These are phyloP conservation scores for Periparus ater DNA, from an alignment of 2,797 vertebrate species.

Conservation along the genomic window DNA sequence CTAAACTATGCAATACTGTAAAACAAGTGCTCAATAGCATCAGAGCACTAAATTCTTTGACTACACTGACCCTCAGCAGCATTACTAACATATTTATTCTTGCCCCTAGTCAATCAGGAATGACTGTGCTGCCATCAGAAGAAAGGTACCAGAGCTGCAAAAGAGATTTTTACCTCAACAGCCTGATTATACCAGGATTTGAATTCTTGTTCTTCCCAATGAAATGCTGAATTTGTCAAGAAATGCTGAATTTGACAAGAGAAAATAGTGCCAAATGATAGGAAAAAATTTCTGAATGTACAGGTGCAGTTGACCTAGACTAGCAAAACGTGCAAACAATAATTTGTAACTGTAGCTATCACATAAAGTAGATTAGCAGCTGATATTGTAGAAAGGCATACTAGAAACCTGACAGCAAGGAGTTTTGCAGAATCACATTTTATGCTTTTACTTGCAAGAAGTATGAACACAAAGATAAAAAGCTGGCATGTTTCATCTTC, in stretches of 20 bases:
- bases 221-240: not conserved
- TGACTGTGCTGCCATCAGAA: not conserved
- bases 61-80: not conserved
- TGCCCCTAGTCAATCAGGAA: not conserved
- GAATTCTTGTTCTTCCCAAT: not conserved
- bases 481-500: slow-evolving; percentile 36
- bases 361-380: not conserved
- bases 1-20: not conserved
- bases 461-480: slow-evolving; percentile 35
- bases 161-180: not conserved
- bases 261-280: not conserved
- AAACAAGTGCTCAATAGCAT: not conserved
- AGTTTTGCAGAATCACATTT: slow-evolving; percentile 43
- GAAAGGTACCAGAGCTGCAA: not conserved
- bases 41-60: not conserved
- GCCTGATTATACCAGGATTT: not conserved
- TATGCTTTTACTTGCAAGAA: slow-evolving; percentile 7
- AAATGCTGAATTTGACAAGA: not conserved
- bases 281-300: not conserved
- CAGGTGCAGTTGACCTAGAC: not conserved
- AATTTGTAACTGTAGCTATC: not conserved
- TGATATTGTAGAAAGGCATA: not conserved
- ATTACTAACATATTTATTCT: not conserved
- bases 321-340: not conserved
- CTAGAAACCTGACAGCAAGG: not conserved